Evolutionary conservation across 2,888 invertebrate species (phyloP).

Genomic region (Cephus sareptanus): DNA sequence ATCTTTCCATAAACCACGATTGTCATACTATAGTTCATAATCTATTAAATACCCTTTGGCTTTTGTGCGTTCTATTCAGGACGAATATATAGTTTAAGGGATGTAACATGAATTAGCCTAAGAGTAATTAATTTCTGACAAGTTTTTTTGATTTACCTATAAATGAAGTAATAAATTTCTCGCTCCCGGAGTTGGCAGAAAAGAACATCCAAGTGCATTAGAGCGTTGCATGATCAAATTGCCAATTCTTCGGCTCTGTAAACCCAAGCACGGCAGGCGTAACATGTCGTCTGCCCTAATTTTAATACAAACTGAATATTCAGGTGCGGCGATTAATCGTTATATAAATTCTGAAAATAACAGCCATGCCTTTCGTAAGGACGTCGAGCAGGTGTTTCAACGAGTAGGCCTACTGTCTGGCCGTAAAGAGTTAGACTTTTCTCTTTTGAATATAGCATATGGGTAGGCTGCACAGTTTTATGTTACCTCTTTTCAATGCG

Average conservation of each 20-base stretch:
- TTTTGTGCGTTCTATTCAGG: neutral
- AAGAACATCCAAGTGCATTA: neutral
- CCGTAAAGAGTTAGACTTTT: neutral
- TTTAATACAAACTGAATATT: neutral
- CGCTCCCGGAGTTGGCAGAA: neutral
- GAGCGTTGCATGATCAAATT: neutral
- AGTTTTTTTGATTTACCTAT: neutral
- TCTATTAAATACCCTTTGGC: neutral
- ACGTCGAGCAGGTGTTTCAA: neutral
- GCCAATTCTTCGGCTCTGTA: neutral
- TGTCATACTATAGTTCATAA: neutral
- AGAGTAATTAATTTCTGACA: neutral
- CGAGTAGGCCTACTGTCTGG: neutral
- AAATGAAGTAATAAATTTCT: neutral
- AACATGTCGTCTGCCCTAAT: neutral
- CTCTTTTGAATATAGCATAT: neutral
- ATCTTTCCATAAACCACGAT: neutral
- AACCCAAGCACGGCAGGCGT: neutral
- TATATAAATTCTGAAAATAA: neutral
- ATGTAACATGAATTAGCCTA: neutral
- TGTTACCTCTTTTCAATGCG: neutral
- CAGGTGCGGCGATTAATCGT: neutral
- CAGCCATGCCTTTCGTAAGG: neutral
- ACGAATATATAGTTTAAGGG: neutral
- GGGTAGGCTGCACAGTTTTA: neutral